Conservation (phyloP, 2,797 vertebrate genomes). For the Brachyalestes nurse region DNA sequence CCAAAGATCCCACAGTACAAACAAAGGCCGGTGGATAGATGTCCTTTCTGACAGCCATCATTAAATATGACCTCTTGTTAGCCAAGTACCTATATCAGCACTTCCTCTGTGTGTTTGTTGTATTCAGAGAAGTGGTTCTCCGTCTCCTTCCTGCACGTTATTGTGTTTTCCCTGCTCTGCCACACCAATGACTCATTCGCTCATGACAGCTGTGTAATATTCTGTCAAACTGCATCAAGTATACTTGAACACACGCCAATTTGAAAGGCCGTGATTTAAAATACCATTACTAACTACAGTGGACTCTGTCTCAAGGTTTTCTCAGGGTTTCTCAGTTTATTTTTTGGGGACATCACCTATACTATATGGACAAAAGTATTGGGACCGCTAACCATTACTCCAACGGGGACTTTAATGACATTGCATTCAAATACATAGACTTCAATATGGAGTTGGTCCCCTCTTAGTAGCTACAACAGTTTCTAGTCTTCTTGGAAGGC, state of each 20-base stretch:
- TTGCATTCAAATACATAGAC: too few relatives aligned
- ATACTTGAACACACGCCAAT: background rate
- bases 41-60: slow-evolving; percentile 18
- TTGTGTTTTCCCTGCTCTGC: background rate
- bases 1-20: slow-evolving; percentile 39
- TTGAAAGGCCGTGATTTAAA: background rate
- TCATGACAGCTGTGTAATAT: background rate
- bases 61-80: slow-evolving; percentile 2
- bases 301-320: too few relatives aligned
- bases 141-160: background rate
- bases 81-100: slow-evolving; percentile 22
- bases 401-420: too few relatives aligned
- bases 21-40: background rate
- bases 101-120: background rate
- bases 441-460: too few relatives aligned
- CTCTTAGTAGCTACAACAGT: too few relatives aligned
- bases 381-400: too few relatives aligned
- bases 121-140: background rate
- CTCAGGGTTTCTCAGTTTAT: too few relatives aligned
- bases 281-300: background rate
- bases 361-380: too few relatives aligned
- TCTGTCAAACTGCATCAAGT: background rate
- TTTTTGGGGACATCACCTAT: too few relatives aligned
- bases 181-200: too few relatives aligned
- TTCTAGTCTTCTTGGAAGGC: too few relatives aligned